These are phyloP conservation scores for Cerastis leucographa DNA, from an alignment of 2,888 invertebrate species.

Conservation along the genomic window DNA sequence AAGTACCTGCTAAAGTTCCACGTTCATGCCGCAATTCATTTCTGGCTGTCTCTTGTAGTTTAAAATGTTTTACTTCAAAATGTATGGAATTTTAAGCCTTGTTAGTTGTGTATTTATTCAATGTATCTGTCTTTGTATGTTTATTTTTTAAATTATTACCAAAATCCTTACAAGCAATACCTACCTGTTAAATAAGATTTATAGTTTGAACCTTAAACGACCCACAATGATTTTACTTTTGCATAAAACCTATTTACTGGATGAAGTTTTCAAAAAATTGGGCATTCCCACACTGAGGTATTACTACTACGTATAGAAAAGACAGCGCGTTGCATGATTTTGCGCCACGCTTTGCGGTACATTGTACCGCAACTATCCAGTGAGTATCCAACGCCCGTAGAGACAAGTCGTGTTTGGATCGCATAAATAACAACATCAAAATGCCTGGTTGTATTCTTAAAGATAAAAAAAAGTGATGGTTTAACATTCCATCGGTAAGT, in stretches of 20 bases:
- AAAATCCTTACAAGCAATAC: not conserved
- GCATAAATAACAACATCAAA: too few species aligned
- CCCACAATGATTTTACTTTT: too few species aligned
- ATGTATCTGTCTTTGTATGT: not conserved
- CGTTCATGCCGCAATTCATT: conserved; percentile 11
- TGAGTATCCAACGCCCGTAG: too few species aligned
- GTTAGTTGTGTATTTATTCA: not conserved
- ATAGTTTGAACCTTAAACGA: not conserved
- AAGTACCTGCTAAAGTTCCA: conserved; percentile 8
- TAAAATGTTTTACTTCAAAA: conserved; percentile 13
- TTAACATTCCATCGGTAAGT: too few species aligned
- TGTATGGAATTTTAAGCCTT: not conserved
- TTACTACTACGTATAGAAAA: too few species aligned
- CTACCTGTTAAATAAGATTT: not conserved
- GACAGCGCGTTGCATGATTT: too few species aligned
- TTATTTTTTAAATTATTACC: not conserved
- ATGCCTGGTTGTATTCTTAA: too few species aligned
- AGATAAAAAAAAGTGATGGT: too few species aligned
- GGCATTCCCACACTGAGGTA: too few species aligned
- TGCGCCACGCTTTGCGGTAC: too few species aligned
- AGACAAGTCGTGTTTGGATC: too few species aligned
- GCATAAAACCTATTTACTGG: not conserved
- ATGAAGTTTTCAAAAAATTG: not conserved
- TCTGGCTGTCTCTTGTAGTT: conserved; percentile 12
- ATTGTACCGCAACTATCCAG: too few species aligned